Evolutionary conservation across 2,113 vertebrate genomes (phyloP), one percentile per base, ranked within the genome.

Genomic region (Choloepus hoffmanni): DNA sequence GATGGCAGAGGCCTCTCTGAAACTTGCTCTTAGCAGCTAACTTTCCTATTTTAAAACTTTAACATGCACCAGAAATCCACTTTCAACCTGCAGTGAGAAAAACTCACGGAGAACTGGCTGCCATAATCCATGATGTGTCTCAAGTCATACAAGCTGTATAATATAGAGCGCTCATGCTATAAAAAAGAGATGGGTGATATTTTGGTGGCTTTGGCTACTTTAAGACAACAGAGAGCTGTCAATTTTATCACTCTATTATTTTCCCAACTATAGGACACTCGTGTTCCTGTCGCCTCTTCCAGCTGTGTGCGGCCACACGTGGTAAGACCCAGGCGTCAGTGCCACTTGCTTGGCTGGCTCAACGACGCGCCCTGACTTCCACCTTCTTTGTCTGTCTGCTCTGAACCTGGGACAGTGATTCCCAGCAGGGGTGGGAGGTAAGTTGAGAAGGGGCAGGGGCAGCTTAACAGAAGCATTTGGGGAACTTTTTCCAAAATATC

Each of bases 181-280:
- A 97, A 96, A 96, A 96, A 96, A 97, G 96, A 90, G 33, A 60
- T 14, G 83, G 91, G 81, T 91, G 96, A 89, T 63, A 95, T 96
- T 97, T 96, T 91, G 92, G 96, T 92, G 76, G 93, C 87, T 91
- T 30, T 24, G 45, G 89, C 53, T 62, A 55, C 81, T 77, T 28
- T 16, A 26, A 77, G 72, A 92, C 8, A 73, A 26, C 45, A 33
- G 83, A 48, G 92, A 82, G 77, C 1, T 85, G 68, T 68, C 74
- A 23, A 5, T 68, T 82, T 88, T 76, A 67, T 73, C 92, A 40
- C 60, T 65, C n/a, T 33, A 50, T 73, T 40, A 63, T 53, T 77
- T 19, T 40, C 62, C 65, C 24, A 50, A 72, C 48, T 23, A 1
- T 4, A 78, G 23, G 62, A 76, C 11, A 15, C 72, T 11, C 40